Conservation (phyloP, 2,113 vertebrate genomes). For the Oryctolagus cuniculus region mOryCun1.1 NC_091433.1:195959501-195960000, state of each 20-base stretch:
- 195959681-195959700: neutral
- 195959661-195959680: conserved; percentile 60
- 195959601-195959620: conserved; percentile 62
- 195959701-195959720: neutral
- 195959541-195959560: neutral
- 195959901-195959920: too few relatives aligned
- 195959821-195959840: neutral
- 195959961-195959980: conserved; percentile 62
- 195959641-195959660: conserved; percentile 30
- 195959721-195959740: neutral
- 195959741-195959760: neutral
- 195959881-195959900: neutral
- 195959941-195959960: conserved; percentile 57
- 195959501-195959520: neutral
- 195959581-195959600: conserved; percentile 76
- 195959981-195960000: neutral
- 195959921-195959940: too few relatives aligned
- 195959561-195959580: conserved; percentile 47
- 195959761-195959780: conserved; percentile 43
- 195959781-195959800: conserved; percentile 7
- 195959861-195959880: neutral
- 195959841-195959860: neutral
- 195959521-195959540: neutral
- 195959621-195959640: conserved; percentile 26
- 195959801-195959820: too few relatives aligned